Evolutionary conservation across 2,113 vertebrate genomes (phyloP).

Genomic region (Gorsachius goisagi): DNA sequence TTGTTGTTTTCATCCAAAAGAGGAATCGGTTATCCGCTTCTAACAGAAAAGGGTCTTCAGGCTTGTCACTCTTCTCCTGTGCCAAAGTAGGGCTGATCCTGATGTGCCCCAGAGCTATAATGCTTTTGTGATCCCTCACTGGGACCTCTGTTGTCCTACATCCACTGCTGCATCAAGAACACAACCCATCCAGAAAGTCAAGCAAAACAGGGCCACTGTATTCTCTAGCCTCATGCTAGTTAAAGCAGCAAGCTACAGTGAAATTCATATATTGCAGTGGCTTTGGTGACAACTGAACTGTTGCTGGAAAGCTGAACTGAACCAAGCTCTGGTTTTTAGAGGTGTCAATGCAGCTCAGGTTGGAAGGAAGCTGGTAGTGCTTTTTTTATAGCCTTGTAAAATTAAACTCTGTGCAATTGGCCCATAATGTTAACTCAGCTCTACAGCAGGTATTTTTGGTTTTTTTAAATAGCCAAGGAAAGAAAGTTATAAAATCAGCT

Average conservation of each 20-base stretch:
- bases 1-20: neutral
- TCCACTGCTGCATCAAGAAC: neutral
- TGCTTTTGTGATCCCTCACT: neutral
- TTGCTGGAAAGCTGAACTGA: neutral
- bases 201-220: neutral
- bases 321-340: neutral
- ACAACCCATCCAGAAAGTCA: neutral
- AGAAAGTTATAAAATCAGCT: slow-evolving; percentile 1
- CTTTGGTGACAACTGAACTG: neutral
- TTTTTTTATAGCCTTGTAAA: neutral
- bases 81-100: neutral
- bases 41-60: neutral
- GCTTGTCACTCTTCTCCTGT: neutral
- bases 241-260: neutral
- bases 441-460: neutral
- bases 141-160: neutral
- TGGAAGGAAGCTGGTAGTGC: neutral
- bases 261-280: neutral
- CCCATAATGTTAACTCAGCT: neutral
- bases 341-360: neutral
- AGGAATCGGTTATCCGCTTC: neutral
- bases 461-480: slow-evolving; percentile 8
- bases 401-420: neutral
- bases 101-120: neutral
- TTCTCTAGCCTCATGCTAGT: neutral